Evolutionary conservation across 2,797 vertebrate species (phyloP).

Genomic region (Galaxias olidus): DNA sequence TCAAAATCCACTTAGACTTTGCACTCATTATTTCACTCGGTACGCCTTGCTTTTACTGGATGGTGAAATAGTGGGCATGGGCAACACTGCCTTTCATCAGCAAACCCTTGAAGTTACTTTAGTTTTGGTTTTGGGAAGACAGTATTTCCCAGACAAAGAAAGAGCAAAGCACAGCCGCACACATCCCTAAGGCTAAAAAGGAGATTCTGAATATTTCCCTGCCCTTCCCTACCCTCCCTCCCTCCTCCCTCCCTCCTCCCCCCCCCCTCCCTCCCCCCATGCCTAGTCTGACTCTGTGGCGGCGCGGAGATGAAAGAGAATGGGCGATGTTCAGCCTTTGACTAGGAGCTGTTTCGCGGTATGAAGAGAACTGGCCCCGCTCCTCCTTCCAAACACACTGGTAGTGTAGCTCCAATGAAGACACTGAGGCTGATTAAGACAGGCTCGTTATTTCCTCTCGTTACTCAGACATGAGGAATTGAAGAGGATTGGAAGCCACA

Average conservation of each 20-base stretch:
- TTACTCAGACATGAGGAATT: neutral
- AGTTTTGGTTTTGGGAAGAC: too few species aligned
- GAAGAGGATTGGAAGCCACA: too few species aligned
- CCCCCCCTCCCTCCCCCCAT: constrained; percentile 61
- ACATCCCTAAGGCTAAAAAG: constrained; percentile 34
- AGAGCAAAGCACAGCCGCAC: constrained; percentile 63
- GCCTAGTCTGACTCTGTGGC: constrained; percentile 67
- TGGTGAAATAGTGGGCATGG: constrained; percentile 30
- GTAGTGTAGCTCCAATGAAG: constrained; percentile 41
- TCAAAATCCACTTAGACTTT: neutral
- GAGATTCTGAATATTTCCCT: constrained; percentile 55
- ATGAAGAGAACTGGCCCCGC: constrained; percentile 48
- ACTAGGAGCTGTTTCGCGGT: constrained; percentile 60
- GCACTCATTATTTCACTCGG: constrained; percentile 7
- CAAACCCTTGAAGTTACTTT: neutral
- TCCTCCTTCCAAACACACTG: constrained; percentile 52
- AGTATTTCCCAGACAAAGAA: constrained; percentile 65
- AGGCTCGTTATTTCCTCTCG: constrained; percentile 17
- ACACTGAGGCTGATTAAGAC: constrained; percentile 16
- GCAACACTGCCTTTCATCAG: constrained; percentile 53
- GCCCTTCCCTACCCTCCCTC: constrained; percentile 44
- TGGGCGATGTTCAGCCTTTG: constrained; percentile 63
- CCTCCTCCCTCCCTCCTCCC: constrained; percentile 60
- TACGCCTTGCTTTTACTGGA: constrained; percentile 18
- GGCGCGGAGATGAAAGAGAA: constrained; percentile 74